Conservation (phyloP, 2,797 vertebrate genomes). For the Manis pentadactyla region DNA sequence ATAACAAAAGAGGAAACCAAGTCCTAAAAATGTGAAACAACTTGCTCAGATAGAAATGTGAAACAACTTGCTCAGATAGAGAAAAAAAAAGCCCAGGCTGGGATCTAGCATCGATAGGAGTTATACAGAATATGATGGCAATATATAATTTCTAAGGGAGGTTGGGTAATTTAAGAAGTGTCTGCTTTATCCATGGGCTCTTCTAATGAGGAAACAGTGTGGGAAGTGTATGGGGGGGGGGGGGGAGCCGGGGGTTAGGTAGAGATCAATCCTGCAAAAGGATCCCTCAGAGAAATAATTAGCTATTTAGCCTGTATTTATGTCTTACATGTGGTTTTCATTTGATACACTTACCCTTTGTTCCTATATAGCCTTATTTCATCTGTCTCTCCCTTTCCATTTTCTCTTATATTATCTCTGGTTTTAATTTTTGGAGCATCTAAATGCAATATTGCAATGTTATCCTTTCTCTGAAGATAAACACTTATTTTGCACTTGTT, state of each 20-base stretch:
- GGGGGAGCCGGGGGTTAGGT: constrained; percentile 57
- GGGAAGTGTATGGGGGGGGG: constrained; percentile 1
- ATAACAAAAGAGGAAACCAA: not conserved
- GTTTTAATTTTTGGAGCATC: constrained; percentile 62
- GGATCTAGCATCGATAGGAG: not conserved
- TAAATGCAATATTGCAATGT: not conserved
- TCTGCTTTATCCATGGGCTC: not conserved
- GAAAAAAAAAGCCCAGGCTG: not conserved
- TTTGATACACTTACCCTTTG: constrained; percentile 67
- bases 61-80: not conserved
- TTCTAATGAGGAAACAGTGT: not conserved
- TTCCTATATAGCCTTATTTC: constrained; percentile 46
- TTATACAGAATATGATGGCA: not conserved
- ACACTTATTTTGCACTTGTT: not conserved
- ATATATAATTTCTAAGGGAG: not conserved
- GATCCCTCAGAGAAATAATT: constrained; percentile 75
- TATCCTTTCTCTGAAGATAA: constrained; percentile 29
- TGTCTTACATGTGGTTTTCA: constrained; percentile 78
- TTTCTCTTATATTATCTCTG: constrained; percentile 37
- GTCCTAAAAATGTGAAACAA: not conserved
- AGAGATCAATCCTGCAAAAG: constrained; percentile 69
- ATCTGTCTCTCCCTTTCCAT: constrained; percentile 41
- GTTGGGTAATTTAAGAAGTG: not conserved
- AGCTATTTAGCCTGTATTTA: constrained; percentile 68
- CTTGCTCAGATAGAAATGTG: not conserved